Conservation (phyloP, 2,113 vertebrate genomes). For the Cheirogaleus medius region DNA sequence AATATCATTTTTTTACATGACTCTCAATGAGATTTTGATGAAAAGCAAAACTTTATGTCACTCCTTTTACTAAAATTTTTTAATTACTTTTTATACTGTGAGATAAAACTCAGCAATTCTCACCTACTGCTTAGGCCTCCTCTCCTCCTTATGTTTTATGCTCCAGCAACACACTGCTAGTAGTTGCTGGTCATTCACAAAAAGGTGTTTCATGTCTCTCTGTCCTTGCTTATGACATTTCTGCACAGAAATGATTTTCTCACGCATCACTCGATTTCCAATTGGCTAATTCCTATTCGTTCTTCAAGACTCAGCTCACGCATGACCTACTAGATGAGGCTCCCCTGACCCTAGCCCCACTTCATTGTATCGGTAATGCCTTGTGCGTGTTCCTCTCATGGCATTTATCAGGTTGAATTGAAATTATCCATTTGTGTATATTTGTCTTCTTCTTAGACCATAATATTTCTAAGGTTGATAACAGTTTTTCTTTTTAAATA, state of each 20-base stretch:
- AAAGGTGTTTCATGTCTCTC: background rate
- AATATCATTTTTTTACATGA: background rate
- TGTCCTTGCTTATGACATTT: constrained; percentile 24
- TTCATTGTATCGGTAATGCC: background rate
- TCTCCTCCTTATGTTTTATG: background rate
- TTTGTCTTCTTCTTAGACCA: background rate
- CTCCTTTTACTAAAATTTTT: background rate
- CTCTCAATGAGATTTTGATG: background rate
- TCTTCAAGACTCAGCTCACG: constrained; percentile 2
- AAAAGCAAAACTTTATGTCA: background rate
- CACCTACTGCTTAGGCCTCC: background rate
- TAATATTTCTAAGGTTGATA: background rate
- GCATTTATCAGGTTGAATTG: background rate
- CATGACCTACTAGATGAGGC: background rate
- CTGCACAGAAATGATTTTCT: constrained; percentile 39
- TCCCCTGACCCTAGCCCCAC: background rate
- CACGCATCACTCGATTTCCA: background rate
- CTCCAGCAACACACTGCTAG: background rate
- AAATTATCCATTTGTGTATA: background rate
- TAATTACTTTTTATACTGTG: background rate
- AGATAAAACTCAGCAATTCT: background rate
- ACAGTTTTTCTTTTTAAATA: background rate
- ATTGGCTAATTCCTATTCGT: background rate
- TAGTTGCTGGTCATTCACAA: background rate
- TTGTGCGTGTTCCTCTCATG: background rate